Conservation (phyloP, 2,113 vertebrate genomes). For the Alethe castanea region DNA sequence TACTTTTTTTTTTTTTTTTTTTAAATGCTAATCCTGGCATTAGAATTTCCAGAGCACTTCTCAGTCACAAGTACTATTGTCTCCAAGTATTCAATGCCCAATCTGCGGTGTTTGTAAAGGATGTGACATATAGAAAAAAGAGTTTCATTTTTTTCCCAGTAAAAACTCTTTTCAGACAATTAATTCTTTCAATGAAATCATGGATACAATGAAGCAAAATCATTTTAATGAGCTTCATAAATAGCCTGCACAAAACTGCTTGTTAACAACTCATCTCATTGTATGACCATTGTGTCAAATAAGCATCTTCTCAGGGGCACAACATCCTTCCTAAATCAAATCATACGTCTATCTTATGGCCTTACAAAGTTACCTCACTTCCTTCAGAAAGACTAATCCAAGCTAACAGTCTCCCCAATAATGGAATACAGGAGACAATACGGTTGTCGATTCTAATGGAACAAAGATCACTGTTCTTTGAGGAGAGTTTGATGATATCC, state of each 20-base stretch:
- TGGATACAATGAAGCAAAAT: slow-evolving; percentile 8
- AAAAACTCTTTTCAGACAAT: slow-evolving; percentile 4
- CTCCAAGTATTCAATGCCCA: not conserved
- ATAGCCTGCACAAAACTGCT: not conserved
- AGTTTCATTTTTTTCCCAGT: not conserved
- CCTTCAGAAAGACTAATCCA: not conserved
- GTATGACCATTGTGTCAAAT: not conserved
- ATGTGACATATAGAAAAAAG: not conserved
- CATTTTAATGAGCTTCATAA: slow-evolving; percentile 30
- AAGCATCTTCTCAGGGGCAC: not conserved
- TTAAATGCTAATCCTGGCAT: not conserved
- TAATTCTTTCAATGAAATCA: slow-evolving; percentile 28
- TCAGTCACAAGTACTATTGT: not conserved
- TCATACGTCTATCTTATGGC: not conserved
- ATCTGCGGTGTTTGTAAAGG: not conserved
- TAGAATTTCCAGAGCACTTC: not conserved
- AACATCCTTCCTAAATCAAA: slow-evolving; percentile 6
- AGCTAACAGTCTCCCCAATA: not conserved
- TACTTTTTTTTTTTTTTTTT: not conserved
- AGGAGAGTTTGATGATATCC: not conserved
- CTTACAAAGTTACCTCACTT: not conserved
- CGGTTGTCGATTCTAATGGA: not conserved
- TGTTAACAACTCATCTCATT: not conserved
- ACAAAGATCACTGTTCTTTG: not conserved
- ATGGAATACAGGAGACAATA: not conserved